Evolutionary conservation across 2,113 vertebrate species (phyloP), one percentile per base, ranked within the genome.

Genomic region (Gymnarchus niloticus): DNA sequence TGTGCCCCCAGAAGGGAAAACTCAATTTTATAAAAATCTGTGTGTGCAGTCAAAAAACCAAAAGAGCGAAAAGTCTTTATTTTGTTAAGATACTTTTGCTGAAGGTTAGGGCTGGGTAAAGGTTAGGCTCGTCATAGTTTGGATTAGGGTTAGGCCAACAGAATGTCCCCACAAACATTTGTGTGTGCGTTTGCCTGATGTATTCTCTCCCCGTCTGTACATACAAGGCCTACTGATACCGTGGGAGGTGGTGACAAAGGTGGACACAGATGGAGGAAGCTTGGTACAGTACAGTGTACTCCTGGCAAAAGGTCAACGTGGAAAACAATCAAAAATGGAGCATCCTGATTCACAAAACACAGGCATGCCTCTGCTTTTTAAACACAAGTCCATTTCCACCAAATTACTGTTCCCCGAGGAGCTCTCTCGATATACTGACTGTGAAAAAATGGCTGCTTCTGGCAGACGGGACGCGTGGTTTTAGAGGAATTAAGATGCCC

Each of bases 401-500:
- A 48, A 78, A 48, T 78, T n/a, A 78, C 76, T 23, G 44, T 17
- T 78, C 76, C 44, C 76, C 2, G 76, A 44, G 9, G 76, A 3
- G 10, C 44, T 78, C 76, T 78, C 44, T 37, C 76, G 44, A 78
- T 78, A 78, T 78, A 78, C 46, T 19, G 37, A 78, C 76, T 78
- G 76, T 46, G 44, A 46, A n/a, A 37, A 78, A 78, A 49, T 46
- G 76, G 46, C 8, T 14, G 33, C 76, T 48, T 17, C 3, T 48
- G 76, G 44, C 76, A 78, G 76, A 78, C 76, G 6, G 44, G 23
- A 78, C 46, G 76, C 37, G 10, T 78, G 37, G 44, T 48, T 78
- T 7, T 7, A 37, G 19, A 41, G n/a, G 44, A 78, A 78, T 78
- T 46, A 78, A 78, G 76, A 41, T 33, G 19, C 10, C 33, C 3